phyloP scores from a whole-genome alignment of 2,888 invertebrate species.

The Clistopyga incitator region DNA sequence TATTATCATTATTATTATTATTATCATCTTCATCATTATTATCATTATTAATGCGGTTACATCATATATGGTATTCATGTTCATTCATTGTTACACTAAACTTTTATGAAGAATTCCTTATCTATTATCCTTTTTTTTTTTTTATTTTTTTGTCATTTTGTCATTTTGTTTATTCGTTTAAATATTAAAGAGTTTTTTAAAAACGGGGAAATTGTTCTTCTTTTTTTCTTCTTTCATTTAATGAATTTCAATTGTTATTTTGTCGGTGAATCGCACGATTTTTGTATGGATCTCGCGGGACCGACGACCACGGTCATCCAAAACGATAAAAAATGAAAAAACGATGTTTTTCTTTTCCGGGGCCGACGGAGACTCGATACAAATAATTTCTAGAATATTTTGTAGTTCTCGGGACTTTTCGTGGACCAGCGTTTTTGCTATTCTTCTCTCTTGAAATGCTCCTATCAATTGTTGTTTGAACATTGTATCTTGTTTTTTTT shows the following conservation, averaged over 20 bases:
- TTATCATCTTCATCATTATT: conserved; percentile 65
- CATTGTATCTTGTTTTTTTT: not conserved
- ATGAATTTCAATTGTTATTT: not conserved
- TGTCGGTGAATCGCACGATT: not conserved
- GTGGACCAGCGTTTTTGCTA: not conserved
- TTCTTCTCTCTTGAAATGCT: conserved; percentile 23
- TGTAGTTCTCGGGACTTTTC: not conserved
- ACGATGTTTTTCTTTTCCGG: conserved; percentile 11
- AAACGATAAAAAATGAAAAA: not conserved
- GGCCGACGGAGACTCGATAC: not conserved
- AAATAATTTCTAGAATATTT: not conserved
- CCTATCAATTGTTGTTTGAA: not conserved
- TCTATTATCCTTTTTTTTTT: conserved; percentile 39
- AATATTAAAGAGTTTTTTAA: conserved; percentile 48
- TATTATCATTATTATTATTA: conserved; percentile 52
- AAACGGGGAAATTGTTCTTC: conserved; percentile 42
- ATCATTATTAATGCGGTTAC: conserved; percentile 67
- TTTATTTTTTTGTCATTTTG: conserved; percentile 17
- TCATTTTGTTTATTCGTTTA: conserved; percentile 42
- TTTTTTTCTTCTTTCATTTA: too few relatives aligned
- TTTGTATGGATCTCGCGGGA: not conserved
- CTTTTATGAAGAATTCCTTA: conserved; percentile 57
- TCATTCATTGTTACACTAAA: conserved; percentile 60
- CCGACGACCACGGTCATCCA: not conserved
- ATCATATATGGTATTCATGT: conserved; percentile 56